phyloP scores from a whole-genome alignment of 2,888 invertebrate species.

The Mayetiola destructor region DNA sequence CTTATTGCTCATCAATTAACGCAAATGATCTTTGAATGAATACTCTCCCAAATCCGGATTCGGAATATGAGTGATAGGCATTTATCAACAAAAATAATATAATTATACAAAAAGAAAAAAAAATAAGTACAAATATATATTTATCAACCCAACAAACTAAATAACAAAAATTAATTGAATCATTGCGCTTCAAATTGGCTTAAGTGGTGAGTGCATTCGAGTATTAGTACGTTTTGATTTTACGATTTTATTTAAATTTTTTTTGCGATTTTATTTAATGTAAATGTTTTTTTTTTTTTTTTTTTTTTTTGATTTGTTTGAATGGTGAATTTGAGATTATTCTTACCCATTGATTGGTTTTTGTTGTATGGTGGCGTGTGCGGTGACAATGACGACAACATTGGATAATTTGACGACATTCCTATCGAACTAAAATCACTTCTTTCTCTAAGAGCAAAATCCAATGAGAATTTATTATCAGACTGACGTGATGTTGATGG shows the following conservation, averaged over 20 bases:
- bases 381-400: conserved; percentile 13
- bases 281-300: conserved; percentile 13
- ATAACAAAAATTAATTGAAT: no score
- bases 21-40: not conserved
- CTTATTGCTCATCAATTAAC: conserved; percentile 10
- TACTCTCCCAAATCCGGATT: no score
- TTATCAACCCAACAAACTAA: no score
- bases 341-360: conserved; percentile 25
- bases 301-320: conserved; percentile 14
- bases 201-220: conserved; percentile 9
- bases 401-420: conserved; percentile 18
- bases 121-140: no score
- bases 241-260: not conserved
- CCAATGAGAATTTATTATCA: conserved; percentile 22
- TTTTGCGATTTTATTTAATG: conserved; percentile 10
- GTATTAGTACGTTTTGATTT: not conserved
- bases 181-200: no score
- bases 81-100: no score
- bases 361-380: conserved; percentile 22
- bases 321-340: conserved; percentile 15
- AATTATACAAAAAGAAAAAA: no score
- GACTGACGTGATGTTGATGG: conserved; percentile 11
- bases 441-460: conserved; percentile 22
- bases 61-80: no score
- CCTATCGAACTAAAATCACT: conserved; percentile 18